phyloP scores from a whole-genome alignment of 2,888 invertebrate species.

The Dorcus parallelipipedus region DNA sequence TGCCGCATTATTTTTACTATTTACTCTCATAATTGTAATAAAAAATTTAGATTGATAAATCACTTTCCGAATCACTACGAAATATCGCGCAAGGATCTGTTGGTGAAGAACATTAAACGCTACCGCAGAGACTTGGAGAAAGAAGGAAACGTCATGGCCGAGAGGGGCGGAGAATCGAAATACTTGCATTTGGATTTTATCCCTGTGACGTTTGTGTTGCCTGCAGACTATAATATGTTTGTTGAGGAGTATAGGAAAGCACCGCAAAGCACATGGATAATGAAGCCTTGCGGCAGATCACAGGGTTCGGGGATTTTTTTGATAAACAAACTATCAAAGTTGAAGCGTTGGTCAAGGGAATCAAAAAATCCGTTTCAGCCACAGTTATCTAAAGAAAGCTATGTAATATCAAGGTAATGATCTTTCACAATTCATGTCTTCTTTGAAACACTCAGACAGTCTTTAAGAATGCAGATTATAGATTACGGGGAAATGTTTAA shows the following conservation, averaged over 20 bases:
- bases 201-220: slow-evolving; percentile 89
- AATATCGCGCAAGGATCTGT: slow-evolving; percentile 89
- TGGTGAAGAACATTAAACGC: slow-evolving; percentile 93
- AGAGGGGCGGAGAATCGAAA: slow-evolving; percentile 68
- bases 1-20: background rate
- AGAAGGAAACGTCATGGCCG: slow-evolving; percentile 82
- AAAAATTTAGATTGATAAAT: slow-evolving; percentile 71
- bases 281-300: slow-evolving; percentile 95
- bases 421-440: no score
- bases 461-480: no score
- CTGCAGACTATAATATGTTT: slow-evolving; percentile 95
- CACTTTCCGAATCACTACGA: slow-evolving; percentile 97
- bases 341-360: slow-evolving; percentile 87
- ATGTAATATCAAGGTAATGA: slow-evolving; percentile 83
- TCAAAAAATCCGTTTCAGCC: slow-evolving; percentile 83
- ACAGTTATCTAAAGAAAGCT: slow-evolving; percentile 82
- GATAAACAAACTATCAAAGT: slow-evolving; percentile 90
- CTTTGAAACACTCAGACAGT: no score
- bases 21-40: slow-evolving; percentile 1
- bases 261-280: slow-evolving; percentile 95
- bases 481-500: no score
- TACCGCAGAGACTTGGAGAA: slow-evolving; percentile 91
- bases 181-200: slow-evolving; percentile 87
- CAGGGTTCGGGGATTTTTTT: slow-evolving; percentile 93
- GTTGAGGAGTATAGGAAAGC: slow-evolving; percentile 94